A percentile compares a stretch with the other conserved stretches of the same genome.
Evolutionary conservation across 2,888 invertebrate genomes (phyloP).

Genomic region (Amorpha juglandis): DNA sequence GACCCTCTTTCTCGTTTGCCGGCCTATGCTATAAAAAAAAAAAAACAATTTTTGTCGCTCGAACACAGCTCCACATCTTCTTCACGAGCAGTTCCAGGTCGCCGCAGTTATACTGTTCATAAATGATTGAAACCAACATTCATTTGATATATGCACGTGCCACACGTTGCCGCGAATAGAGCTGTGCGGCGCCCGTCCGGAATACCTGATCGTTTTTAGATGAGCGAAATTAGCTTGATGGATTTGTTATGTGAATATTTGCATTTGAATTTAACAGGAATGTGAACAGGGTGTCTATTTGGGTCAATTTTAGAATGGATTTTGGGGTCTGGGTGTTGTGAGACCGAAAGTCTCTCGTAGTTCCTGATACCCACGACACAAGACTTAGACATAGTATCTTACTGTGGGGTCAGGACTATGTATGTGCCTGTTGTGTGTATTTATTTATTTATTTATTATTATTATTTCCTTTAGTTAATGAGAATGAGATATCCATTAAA

Average conservation of each 20-base stretch:
- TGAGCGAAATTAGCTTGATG: slow-evolving; percentile 20
- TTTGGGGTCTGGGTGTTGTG: too few relatives aligned
- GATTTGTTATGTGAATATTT: slow-evolving; percentile 3
- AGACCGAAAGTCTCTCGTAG: too few relatives aligned
- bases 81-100: slow-evolving; percentile 13
- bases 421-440: too few relatives aligned
- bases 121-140: slow-evolving; percentile 36
- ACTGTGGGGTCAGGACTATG: too few relatives aligned
- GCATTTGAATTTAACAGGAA: neutral
- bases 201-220: slow-evolving; percentile 26
- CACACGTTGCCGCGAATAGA: slow-evolving; percentile 31
- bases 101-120: slow-evolving; percentile 29
- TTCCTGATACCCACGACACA: too few relatives aligned
- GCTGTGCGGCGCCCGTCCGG: slow-evolving; percentile 28
- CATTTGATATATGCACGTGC: slow-evolving; percentile 32
- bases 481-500: too few relatives aligned
- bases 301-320: slow-evolving; percentile 4
- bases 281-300: neutral
- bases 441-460: too few relatives aligned
- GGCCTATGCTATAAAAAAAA: too few relatives aligned
- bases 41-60: neutral
- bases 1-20: neutral
- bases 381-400: too few relatives aligned
- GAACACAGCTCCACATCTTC: slow-evolving; percentile 2
- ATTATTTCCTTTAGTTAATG: too few relatives aligned